Percentiles rank a stretch among this genome's conserved stretches.
Evolutionary conservation across 2,888 invertebrate genomes (phyloP).

Genomic region (Plagodis dolabraria): DNA sequence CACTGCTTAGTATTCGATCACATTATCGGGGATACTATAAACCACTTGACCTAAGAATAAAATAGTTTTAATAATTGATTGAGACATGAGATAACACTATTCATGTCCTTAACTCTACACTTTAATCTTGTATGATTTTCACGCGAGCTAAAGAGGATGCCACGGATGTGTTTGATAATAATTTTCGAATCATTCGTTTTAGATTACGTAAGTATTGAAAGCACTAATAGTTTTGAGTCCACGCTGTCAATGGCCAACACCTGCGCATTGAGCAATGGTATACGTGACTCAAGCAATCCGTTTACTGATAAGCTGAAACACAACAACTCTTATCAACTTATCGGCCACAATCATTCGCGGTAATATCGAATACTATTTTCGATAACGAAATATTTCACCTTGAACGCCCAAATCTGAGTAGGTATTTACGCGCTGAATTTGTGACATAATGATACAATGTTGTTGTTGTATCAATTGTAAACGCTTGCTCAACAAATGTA

Average conservation of each 20-base stretch:
- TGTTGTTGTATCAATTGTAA: conserved; percentile 9
- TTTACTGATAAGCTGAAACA: conserved; percentile 72
- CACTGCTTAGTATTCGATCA: no score
- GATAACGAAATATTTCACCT: conserved; percentile 70
- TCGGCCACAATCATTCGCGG: conserved; percentile 65
- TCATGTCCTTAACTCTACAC: no score
- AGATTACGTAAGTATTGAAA: no score
- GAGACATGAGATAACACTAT: no score
- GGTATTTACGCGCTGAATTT: conserved; percentile 18
- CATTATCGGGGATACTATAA: no score
- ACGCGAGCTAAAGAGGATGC: no score
- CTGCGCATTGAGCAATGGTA: conserved; percentile 63
- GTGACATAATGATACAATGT: conserved; percentile 14
- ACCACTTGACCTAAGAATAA: no score
- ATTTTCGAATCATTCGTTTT: no score
- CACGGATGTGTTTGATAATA: no score
- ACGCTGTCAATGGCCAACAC: conserved; percentile 42
- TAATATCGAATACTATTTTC: conserved; percentile 61
- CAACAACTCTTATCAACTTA: conserved; percentile 77
- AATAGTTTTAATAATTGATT: no score
- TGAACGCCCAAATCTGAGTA: conserved; percentile 54
- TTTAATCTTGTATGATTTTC: no score
- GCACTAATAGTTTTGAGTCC: no score
- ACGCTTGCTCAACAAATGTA: not conserved
- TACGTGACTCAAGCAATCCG: conserved; percentile 76